Conservation (phyloP, 2,888 invertebrate genomes). For the Latrodectus hesperus region DNA sequence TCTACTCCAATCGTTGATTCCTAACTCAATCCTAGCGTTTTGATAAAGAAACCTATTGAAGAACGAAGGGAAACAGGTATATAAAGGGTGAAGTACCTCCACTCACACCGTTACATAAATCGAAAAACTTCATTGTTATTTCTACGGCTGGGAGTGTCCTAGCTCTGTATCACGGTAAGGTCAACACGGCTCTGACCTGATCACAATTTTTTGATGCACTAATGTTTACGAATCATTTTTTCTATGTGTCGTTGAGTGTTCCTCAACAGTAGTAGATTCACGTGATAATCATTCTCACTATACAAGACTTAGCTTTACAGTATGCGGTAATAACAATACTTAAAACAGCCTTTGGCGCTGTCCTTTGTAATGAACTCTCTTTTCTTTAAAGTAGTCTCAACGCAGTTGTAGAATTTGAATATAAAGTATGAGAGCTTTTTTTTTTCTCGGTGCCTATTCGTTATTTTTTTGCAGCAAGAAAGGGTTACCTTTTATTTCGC, state of each 20-base stretch:
- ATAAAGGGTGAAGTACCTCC: too few species aligned
- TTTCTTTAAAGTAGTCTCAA: neutral
- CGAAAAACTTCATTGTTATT: conserved; percentile 48
- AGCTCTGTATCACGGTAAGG: conserved; percentile 34
- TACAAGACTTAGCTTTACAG: conserved; percentile 35
- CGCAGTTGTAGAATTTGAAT: conserved; percentile 30
- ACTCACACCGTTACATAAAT: too few species aligned
- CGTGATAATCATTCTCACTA: conserved; percentile 31
- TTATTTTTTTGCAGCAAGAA: too few species aligned
- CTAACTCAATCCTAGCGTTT: conserved; percentile 42
- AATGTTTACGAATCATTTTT: conserved; percentile 24
- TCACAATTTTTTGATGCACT: conserved; percentile 53
- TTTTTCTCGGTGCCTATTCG: too few species aligned
- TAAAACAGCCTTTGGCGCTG: conserved; percentile 25
- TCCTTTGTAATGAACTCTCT: conserved; percentile 24
- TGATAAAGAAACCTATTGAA: conserved; percentile 43
- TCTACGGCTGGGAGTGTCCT: conserved; percentile 46
- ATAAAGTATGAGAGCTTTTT: conserved; percentile 19
- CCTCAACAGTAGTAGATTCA: conserved; percentile 38
- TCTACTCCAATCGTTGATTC: conserved; percentile 47
- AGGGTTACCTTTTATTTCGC: too few species aligned
- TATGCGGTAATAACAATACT: conserved; percentile 42
- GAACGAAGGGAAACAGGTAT: neutral
- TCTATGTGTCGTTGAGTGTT: conserved; percentile 43
- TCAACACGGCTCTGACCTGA: conserved; percentile 57